Evolutionary conservation across 1,140 invertebrate species (phyloP).

Genomic region (Drosophila tsacasi): DNA sequence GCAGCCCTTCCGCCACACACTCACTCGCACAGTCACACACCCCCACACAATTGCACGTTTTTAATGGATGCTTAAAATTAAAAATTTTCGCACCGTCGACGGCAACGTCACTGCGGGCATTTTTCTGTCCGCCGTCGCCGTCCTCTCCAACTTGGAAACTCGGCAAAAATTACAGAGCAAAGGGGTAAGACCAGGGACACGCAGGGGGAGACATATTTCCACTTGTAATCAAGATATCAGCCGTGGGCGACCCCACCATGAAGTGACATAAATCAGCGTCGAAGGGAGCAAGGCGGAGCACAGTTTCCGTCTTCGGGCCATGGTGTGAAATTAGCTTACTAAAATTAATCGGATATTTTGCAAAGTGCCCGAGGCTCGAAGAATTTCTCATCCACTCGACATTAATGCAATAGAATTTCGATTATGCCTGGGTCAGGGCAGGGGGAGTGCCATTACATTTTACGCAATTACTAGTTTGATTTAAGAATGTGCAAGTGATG

Average conservation of each 20-base stretch:
- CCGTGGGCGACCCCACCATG: slow-evolving; percentile 53
- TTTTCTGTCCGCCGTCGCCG: slow-evolving; percentile 21
- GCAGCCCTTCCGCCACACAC: slow-evolving; percentile 13
- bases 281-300: slow-evolving; percentile 13
- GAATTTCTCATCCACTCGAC: slow-evolving; percentile 33
- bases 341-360: slow-evolving; percentile 72
- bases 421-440: slow-evolving; percentile 4
- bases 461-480: neutral
- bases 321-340: slow-evolving; percentile 63
- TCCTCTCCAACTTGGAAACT: slow-evolving; percentile 23
- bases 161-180: slow-evolving; percentile 6
- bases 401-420: slow-evolving; percentile 40
- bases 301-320: slow-evolving; percentile 25
- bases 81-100: slow-evolving; percentile 58
- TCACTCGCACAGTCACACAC: slow-evolving; percentile 21
- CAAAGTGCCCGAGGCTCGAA: slow-evolving; percentile 20
- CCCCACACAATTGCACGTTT: slow-evolving; percentile 28
- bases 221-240: slow-evolving; percentile 79
- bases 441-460: neutral
- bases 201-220: slow-evolving; percentile 55
- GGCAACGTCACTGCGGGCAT: slow-evolving; percentile 62
- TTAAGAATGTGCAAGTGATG: neutral
- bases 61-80: slow-evolving; percentile 74
- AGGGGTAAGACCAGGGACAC: neutral
- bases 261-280: slow-evolving; percentile 56